Conservation (phyloP, 2,113 vertebrate species). For the Alexandromys fortis region DNA sequence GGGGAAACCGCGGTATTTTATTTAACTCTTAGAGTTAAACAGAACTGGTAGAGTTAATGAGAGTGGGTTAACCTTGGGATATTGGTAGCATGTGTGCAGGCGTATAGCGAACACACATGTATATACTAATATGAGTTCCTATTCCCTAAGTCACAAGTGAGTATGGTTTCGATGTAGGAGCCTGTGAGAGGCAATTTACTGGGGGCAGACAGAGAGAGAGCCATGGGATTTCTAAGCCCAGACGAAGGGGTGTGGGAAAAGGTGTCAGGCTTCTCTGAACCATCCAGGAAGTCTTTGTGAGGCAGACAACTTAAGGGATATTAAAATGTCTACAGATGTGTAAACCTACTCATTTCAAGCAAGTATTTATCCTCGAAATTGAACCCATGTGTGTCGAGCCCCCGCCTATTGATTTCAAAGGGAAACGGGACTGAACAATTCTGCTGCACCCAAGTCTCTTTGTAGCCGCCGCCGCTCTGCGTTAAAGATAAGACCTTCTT, state of each 20-base stretch:
- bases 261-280: slow-evolving; percentile 76
- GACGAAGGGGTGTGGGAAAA: slow-evolving; percentile 73
- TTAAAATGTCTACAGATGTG: slow-evolving; percentile 82
- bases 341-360: slow-evolving; percentile 74
- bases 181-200: slow-evolving; percentile 50
- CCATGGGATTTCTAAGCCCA: slow-evolving; percentile 61
- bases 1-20: not conserved
- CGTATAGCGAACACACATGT: not conserved
- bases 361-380: slow-evolving; percentile 79
- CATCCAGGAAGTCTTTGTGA: slow-evolving; percentile 78
- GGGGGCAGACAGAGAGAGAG: slow-evolving; percentile 58
- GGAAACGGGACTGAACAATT: slow-evolving; percentile 64
- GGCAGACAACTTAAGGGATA: slow-evolving; percentile 76
- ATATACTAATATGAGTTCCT: not conserved
- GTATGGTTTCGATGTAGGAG: slow-evolving; percentile 22
- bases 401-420: slow-evolving; percentile 77
- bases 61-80: not conserved
- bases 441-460: slow-evolving; percentile 62
- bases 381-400: slow-evolving; percentile 78
- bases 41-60: not conserved
- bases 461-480: slow-evolving; percentile 89
- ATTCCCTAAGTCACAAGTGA: not conserved
- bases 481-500: slow-evolving; percentile 88
- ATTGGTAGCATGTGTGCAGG: not conserved
- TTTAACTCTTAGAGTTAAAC: slow-evolving; percentile 23